Percentiles rank a stretch among this genome's conserved stretches.
phyloP scores from a whole-genome alignment of 92 coral and sea anemone genomes.

The Epizoanthus scotinus region DNA sequence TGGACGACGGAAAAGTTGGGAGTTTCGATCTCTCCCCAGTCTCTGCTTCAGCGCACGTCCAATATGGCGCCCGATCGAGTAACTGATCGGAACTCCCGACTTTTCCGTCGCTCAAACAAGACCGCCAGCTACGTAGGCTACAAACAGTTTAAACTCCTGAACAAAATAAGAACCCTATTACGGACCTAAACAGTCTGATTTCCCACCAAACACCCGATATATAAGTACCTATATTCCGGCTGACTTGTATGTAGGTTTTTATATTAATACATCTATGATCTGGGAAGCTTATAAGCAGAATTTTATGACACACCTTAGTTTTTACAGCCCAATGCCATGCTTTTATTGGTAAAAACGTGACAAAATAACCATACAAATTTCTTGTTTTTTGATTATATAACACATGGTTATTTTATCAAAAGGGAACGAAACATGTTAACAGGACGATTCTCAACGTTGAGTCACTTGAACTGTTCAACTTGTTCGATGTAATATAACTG shows the following conservation, averaged over 20 bases:
- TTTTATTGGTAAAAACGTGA: background rate
- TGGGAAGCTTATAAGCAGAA: background rate
- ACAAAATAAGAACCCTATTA: too few species aligned
- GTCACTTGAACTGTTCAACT: constrained; percentile 5
- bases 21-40: too few species aligned
- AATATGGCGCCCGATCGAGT: too few species aligned
- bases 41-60: too few species aligned
- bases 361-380: background rate
- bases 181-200: too few species aligned
- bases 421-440: constrained; percentile 6
- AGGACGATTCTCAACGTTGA: background rate
- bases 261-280: background rate
- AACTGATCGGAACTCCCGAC: too few species aligned
- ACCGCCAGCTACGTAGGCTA: too few species aligned
- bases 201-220: too few species aligned
- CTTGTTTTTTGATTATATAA: background rate
- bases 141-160: too few species aligned
- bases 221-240: too few species aligned
- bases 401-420: background rate
- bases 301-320: background rate
- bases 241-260: background rate
- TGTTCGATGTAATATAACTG: background rate
- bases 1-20: too few species aligned
- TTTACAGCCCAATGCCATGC: background rate
- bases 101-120: too few species aligned